Conservation (phyloP, 2,797 vertebrate species). For the Nannoperca obscura region DNA sequence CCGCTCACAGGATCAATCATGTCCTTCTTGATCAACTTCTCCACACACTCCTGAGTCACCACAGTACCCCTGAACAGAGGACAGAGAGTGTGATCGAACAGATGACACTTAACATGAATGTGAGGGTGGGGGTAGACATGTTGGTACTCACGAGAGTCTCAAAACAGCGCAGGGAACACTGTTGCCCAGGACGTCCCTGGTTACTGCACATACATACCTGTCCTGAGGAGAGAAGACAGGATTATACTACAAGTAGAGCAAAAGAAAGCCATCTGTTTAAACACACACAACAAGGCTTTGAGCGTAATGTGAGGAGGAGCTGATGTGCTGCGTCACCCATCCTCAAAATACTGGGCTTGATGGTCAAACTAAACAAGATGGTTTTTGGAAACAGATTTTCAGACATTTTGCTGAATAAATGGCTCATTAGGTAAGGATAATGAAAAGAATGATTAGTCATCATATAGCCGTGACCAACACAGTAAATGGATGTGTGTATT, state of each 20-base stretch:
- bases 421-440: too few relatives aligned
- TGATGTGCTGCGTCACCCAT: too few relatives aligned
- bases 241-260: not conserved
- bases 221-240: constrained; percentile 72
- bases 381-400: too few relatives aligned
- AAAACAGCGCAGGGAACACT: constrained; percentile 91
- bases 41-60: constrained; percentile 93
- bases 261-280: not conserved
- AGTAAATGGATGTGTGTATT: too few relatives aligned
- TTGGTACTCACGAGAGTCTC: constrained; percentile 88
- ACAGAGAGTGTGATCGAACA: constrained; percentile 5
- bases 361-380: too few relatives aligned
- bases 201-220: constrained; percentile 92
- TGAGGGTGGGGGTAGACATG: too few relatives aligned
- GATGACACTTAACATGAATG: not conserved
- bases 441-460: too few relatives aligned
- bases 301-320: not conserved
- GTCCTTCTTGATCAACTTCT: constrained; percentile 91
- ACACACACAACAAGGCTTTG: not conserved
- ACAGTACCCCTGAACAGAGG: constrained; percentile 82
- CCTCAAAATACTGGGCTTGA: too few relatives aligned
- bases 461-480: too few relatives aligned
- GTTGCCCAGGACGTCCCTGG: constrained; percentile 91
- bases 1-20: constrained; percentile 91
- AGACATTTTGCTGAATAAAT: too few relatives aligned